A percentile compares a stretch with the other conserved stretches of the same genome.
Evolutionary conservation across 2,888 invertebrate species (phyloP).

Genomic region (Hydroisotoma schaefferi): DNA sequence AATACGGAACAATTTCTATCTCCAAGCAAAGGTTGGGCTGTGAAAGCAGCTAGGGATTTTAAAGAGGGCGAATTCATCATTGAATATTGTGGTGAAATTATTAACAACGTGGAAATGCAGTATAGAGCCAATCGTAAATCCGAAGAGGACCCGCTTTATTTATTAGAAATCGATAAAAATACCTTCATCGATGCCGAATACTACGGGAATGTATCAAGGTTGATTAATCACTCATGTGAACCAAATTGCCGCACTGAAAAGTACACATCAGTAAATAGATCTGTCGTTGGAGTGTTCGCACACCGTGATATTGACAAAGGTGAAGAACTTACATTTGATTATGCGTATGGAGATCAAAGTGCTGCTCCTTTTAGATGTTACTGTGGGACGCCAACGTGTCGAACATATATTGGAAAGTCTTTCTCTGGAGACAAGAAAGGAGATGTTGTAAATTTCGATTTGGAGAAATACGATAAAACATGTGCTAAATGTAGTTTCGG

Average conservation of each 20-base stretch:
- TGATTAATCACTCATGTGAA: conserved; percentile 47
- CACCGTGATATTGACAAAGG: conserved; percentile 26
- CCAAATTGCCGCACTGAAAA: conserved; percentile 43
- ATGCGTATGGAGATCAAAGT: conserved; percentile 38
- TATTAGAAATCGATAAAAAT: conserved; percentile 38
- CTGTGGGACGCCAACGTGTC: conserved; percentile 37
- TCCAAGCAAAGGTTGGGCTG: conserved; percentile 41
- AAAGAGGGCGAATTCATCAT: conserved; percentile 39
- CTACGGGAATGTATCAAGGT: conserved; percentile 39
- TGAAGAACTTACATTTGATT: conserved; percentile 44
- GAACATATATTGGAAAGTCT: conserved; percentile 33
- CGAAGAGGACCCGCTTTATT: conserved; percentile 43
- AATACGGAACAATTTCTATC: conserved; percentile 22
- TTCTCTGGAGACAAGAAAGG: conserved; percentile 12
- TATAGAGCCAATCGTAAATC: conserved; percentile 32
- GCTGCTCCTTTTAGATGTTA: conserved; percentile 37
- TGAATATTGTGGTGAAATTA: conserved; percentile 46
- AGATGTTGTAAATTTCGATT: conserved; percentile 16
- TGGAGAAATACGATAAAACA: conserved; percentile 38
- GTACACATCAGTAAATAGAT: conserved; percentile 32
- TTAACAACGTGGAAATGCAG: conserved; percentile 31
- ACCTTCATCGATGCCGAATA: conserved; percentile 44
- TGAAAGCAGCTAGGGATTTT: conserved; percentile 21
- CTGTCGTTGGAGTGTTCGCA: conserved; percentile 45
- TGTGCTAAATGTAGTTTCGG: conserved; percentile 38